Base-by-base conservation (phyloP, 2,113 vertebrate species). In the Atherinomorus stipes region DNA sequence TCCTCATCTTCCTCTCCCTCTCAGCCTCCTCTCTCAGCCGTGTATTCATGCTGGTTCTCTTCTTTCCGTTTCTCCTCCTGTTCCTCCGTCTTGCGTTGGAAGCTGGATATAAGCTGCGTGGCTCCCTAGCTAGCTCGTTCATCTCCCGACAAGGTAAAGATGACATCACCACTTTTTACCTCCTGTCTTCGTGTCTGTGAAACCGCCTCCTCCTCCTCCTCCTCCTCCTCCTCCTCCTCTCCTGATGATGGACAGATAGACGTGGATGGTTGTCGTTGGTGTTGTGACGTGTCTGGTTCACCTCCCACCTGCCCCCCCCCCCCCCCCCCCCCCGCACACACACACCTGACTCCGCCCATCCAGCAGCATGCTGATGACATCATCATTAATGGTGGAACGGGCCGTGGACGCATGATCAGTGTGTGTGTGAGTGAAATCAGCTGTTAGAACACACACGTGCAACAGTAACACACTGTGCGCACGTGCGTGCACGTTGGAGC, bases 111-210 rank as follows among this genome's bases (percentile, higher is more conserved):
- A 95, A 95, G 90, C 93, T 95, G 61, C 93, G 93, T 23, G 94
- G 93, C 93, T 94, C 94, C 76, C 91, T 95, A 94, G 91, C 94
- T 93, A 94, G 93, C 93, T 94, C 94, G 75, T 94, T 95, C 94
- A 95, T 94, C 94, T 93, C 93, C 87, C 93, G 94, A 92, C 93
- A 95, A 95, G 94, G 94, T 95, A 95, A 94, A 91, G 64, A 83
- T 64, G 53, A 60, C 11, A 60, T 49, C 78, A 82, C 68, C 58
- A 74, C 60, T 74, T 47, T 44, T 49, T 28, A 58, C 7, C 60
- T 74, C 31, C 69, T 76, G 57, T 89, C n/a, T 78, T 16, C 66
- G 61, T 86, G 79, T 89, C 60, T 85, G 74, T 85, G 58, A 74
- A 44, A n/a, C 73, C 53, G 34, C 69, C 65, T 66, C 73, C 21